These are phyloP conservation scores for Triplophysa siluroides DNA, from an alignment of 2,113 vertebrate genomes.

Conservation along the genomic window DNA sequence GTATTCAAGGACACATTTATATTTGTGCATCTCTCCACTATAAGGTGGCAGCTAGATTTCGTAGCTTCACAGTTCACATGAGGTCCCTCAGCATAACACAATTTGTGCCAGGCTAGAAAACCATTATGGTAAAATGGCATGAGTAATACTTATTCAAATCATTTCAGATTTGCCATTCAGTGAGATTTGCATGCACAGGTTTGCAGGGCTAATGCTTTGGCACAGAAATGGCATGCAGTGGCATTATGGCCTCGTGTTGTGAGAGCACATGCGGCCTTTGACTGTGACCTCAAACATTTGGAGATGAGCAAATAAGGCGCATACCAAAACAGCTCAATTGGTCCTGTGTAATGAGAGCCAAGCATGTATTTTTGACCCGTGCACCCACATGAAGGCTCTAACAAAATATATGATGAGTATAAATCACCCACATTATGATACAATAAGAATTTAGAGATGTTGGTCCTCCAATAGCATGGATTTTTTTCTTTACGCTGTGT, in stretches of 20 bases:
- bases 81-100: constrained; percentile 22
- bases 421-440: background rate
- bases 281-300: constrained; percentile 29
- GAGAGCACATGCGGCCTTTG: constrained; percentile 1
- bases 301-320: constrained; percentile 21
- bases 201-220: background rate
- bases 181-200: background rate
- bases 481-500: too few relatives aligned
- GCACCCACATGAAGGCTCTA: background rate
- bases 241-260: background rate
- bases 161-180: background rate
- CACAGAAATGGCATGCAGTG: constrained; percentile 4
- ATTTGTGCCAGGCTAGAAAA: constrained; percentile 23
- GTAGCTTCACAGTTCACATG: constrained; percentile 21
- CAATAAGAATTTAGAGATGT: background rate
- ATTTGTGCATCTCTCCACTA: constrained; percentile 31
- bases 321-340: constrained; percentile 14
- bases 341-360: background rate
- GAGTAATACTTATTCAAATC: constrained; percentile 4
- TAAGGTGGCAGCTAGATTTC: constrained; percentile 30
- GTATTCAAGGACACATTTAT: background rate
- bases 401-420: background rate
- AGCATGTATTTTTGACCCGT: constrained; percentile 19
- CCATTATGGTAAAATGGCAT: constrained; percentile 3
- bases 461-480: background rate